Conservation (phyloP, 2,113 vertebrate species). For the Petrocephalus zakoni region DNA sequence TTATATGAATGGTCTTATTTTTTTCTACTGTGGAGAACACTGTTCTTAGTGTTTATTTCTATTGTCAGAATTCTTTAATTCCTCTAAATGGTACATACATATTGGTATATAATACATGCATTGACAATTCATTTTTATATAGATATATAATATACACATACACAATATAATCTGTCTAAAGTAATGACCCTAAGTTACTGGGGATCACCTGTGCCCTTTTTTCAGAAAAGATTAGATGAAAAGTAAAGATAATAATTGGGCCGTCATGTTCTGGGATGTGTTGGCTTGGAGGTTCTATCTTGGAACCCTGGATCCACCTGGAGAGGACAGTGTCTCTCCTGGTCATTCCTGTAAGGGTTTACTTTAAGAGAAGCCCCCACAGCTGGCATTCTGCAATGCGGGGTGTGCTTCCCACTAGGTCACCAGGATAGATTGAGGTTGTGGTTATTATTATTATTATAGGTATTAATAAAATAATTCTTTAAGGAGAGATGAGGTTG, state of each 20-base stretch:
- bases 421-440: background rate
- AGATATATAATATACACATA: background rate
- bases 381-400: background rate
- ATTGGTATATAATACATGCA: constrained; percentile 18
- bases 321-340: background rate
- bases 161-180: background rate
- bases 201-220: background rate
- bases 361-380: background rate
- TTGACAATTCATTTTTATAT: constrained; percentile 11
- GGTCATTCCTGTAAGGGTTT: background rate
- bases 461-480: background rate
- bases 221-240: background rate
- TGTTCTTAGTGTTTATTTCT: constrained; percentile 14
- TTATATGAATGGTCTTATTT: constrained; percentile 13
- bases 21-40: constrained; percentile 17
- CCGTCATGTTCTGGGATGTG: background rate
- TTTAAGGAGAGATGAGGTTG: background rate
- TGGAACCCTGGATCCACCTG: background rate
- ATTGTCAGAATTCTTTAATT: constrained; percentile 14
- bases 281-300: background rate
- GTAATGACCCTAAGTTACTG: constrained; percentile 3
- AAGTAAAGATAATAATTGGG: background rate
- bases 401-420: background rate
- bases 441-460: background rate
- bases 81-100: constrained; percentile 13